phyloP scores from a whole-genome alignment of 2,797 vertebrate species.

The Danio tinwini region DNA sequence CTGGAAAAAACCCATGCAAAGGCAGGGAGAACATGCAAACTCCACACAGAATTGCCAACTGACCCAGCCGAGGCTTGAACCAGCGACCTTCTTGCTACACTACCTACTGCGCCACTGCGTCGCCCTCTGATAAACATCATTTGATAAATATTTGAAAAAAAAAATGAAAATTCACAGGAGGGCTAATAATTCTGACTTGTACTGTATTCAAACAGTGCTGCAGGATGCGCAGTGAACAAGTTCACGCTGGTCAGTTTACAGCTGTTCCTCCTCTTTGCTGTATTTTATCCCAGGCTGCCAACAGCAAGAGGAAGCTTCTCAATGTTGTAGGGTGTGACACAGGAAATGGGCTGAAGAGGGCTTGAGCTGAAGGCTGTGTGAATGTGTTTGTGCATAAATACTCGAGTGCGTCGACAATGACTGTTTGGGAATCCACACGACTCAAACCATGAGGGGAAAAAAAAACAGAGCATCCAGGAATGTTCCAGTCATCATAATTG shows the following conservation, averaged over 20 bases:
- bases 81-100: too few species aligned
- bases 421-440: conserved; percentile 10
- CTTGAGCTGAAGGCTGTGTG: conserved; percentile 37
- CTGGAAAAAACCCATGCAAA: too few species aligned
- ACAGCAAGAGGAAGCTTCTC: conserved; percentile 68
- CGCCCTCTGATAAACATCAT: too few species aligned
- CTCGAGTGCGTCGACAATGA: conserved; percentile 20
- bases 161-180: too few species aligned
- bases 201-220: neutral
- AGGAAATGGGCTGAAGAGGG: conserved; percentile 70
- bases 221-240: conserved; percentile 5
- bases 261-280: conserved; percentile 58
- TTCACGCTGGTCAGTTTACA: conserved; percentile 51
- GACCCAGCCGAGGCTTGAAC: too few species aligned
- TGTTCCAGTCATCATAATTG: conserved; percentile 40
- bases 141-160: too few species aligned
- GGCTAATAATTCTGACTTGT: too few species aligned
- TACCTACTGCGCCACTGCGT: too few species aligned
- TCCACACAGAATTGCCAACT: too few species aligned
- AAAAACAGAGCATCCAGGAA: conserved; percentile 43
- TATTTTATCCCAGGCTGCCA: conserved; percentile 54
- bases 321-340: conserved; percentile 62
- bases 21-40: too few species aligned
- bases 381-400: conserved; percentile 25
- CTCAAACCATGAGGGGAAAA: neutral